Conservation (phyloP, 92 coral and sea anemone species). For the Pocillopora grandis region DNA sequence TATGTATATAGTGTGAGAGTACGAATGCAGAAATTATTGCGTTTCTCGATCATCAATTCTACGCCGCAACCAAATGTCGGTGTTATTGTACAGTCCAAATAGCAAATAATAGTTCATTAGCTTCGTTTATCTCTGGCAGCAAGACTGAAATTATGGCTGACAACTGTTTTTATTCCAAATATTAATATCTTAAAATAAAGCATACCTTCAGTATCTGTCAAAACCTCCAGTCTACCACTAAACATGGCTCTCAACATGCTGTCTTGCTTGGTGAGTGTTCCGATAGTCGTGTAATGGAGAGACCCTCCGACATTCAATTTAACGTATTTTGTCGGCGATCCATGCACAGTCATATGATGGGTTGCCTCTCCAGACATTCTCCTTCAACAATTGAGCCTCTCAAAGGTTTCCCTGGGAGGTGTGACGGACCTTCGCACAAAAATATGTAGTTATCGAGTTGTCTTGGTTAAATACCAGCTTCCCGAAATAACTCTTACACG, state of each 20-base stretch:
- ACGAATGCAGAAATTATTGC: too few relatives aligned
- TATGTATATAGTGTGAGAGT: too few relatives aligned
- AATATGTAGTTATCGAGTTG: not conserved
- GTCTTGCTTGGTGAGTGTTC: conserved; percentile 95
- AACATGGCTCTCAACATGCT: conserved; percentile 98
- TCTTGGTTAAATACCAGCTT: conserved; percentile 20
- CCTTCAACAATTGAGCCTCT: not conserved
- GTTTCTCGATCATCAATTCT: not conserved
- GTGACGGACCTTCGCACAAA: conserved; percentile 7
- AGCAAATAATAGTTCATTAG: not conserved
- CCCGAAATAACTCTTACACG: conserved; percentile 40
- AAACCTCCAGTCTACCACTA: conserved; percentile 98
- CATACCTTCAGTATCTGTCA: conserved; percentile 95
- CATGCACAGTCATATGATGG: conserved; percentile 82
- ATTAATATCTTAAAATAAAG: not conserved
- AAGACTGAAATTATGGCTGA: not conserved
- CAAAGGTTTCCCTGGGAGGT: not conserved
- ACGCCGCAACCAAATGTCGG: not conserved
- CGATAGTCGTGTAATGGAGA: conserved; percentile 93
- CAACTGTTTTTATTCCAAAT: not conserved
- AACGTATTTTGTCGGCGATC: conserved; percentile 97
- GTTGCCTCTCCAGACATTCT: conserved; percentile 90
- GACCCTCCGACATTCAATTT: conserved; percentile 98
- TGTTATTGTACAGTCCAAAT: too few relatives aligned
- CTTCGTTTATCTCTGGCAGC: not conserved